Base-by-base conservation (phyloP, 92 coral and sea anemone genomes). In the Bergia sp. region DNA sequence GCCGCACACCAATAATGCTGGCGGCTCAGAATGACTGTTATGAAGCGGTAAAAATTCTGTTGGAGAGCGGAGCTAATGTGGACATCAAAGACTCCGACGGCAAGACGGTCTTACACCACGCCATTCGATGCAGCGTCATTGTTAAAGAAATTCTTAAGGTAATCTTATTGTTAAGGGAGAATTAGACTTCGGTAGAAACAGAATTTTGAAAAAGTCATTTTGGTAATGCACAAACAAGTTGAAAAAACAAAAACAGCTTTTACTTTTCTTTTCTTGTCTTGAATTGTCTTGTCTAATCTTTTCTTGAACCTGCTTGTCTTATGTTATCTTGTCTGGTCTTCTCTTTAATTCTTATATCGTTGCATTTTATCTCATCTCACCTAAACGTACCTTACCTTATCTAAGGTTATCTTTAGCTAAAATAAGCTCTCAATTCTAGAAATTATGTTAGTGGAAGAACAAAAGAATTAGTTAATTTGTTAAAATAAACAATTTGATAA, bases 81-180 rank as follows among this genome's bases (percentile, higher is more conserved):
- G 98, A 95, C 79, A 72, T 95, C 67, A 85, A 96, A 49, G 98
- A 95, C 86, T 78, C 93, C 7, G 94, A 93, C 67, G 92, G 85
- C 73, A 94, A 93, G 85, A 95, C 98, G 2, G 96, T 95, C 55
- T 86, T 95, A 79, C 98, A 95, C 85, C 93, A 92, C 91, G 98
- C 98, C 39, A 93, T 95, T 20, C 96, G 96, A 9, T 86, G 96
- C 50, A 89, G 92, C n/a, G 96, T 94, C 29, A 89, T 95, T 65
- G 89, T 95, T 81, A 95, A 94, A 53, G 98, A 95, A 87, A 95
- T 95, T 43, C 85, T 95, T n/a, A 95, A 95, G 91, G 98, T 95
- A 86, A 20, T 9, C n/a, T 13, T 0, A 21, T 38, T 1, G 8
- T 1, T 40, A 29, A 76, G 10, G 41, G 53, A n/a, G 5, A 41